Percentiles rank a stretch among this genome's conserved stretches.
These are phyloP conservation scores for Ephialtes manifestator DNA, from an alignment of 2,888 invertebrate genomes.

Conservation along the genomic window DNA sequence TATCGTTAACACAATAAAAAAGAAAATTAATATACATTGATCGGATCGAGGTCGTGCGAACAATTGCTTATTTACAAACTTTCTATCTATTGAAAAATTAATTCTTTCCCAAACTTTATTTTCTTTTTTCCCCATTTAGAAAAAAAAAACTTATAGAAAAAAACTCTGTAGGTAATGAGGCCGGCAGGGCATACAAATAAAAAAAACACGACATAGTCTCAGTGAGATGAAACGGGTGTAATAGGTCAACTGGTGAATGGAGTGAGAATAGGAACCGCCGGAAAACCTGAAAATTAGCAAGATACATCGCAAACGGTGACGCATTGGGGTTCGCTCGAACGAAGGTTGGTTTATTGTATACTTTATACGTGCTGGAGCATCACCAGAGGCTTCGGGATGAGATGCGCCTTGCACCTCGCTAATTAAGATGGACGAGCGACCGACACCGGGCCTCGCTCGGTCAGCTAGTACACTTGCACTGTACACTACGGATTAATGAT, in stretches of 20 bases:
- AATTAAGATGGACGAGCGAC: constrained; percentile 78
- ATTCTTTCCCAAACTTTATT: no score
- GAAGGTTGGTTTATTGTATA: constrained; percentile 21
- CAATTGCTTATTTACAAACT: no score
- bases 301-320: constrained; percentile 19
- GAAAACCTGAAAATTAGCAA: constrained; percentile 27
- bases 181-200: neutral
- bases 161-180: neutral
- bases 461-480: constrained; percentile 2
- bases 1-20: no score
- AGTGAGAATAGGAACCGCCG: neutral
- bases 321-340: neutral
- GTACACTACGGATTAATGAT: constrained; percentile 75
- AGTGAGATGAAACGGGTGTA: constrained; percentile 1
- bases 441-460: constrained; percentile 48
- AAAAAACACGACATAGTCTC: neutral
- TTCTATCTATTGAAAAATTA: no score
- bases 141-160: no score
- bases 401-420: constrained; percentile 68
- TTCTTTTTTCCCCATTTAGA: no score
- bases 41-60: no score
- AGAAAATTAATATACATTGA: no score
- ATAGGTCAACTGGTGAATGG: neutral
- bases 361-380: constrained; percentile 36
- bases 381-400: constrained; percentile 30